A percentile compares a stretch with the other conserved stretches of the same genome.
These are phyloP conservation scores for Halcyon leucocephala DNA, from an alignment of 2,797 vertebrate genomes.

Conservation along the genomic window DNA sequence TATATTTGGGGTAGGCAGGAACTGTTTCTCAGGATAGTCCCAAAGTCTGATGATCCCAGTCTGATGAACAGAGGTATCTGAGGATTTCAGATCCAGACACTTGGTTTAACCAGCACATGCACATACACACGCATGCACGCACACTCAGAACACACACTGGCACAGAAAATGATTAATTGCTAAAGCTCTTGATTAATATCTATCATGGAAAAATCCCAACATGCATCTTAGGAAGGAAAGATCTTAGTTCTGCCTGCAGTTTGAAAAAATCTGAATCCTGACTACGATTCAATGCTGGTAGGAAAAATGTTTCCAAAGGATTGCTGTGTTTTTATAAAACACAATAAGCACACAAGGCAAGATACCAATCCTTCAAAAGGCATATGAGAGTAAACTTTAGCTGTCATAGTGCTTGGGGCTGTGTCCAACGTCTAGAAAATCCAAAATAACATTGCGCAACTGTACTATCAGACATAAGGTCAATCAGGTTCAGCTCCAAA, in stretches of 20 bases:
- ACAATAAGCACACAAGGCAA: not conserved
- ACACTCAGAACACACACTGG: not conserved
- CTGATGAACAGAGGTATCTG: not conserved
- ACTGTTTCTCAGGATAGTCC: not conserved
- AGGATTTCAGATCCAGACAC: constrained; percentile 17
- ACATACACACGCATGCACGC: fast-evolving
- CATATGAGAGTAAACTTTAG: not conserved
- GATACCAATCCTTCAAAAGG: not conserved
- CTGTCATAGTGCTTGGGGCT: not conserved
- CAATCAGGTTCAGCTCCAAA: constrained; percentile 52
- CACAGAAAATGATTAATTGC: constrained; percentile 5
- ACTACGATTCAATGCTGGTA: not conserved
- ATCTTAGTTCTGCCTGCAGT: not conserved
- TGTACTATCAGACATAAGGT: constrained; percentile 31
- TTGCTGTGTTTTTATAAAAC: not conserved
- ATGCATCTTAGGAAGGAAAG: not conserved
- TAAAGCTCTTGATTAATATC: not conserved
- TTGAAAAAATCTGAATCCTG: not conserved
- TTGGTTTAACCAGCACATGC: not conserved
- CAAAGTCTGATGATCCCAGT: not conserved
- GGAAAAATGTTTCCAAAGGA: not conserved
- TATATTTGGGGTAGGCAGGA: not conserved
- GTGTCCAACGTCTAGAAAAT: not conserved
- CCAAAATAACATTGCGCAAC: constrained; percentile 16
- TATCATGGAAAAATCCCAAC: not conserved